Evolutionary conservation across 2,888 invertebrate genomes (phyloP).

Genomic region (Xestia sexstrigata): DNA sequence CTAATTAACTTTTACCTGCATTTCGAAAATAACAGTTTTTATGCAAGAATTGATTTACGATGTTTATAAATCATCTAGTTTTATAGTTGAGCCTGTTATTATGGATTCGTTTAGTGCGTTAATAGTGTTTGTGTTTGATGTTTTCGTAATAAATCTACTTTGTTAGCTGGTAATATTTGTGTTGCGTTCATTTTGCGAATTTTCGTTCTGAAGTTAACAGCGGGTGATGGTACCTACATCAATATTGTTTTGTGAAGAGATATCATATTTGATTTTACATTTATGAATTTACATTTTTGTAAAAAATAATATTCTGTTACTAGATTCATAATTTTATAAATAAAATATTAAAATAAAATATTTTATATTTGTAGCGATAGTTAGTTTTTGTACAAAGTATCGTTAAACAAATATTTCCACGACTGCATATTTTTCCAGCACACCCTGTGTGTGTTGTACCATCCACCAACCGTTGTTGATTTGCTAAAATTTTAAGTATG

Average conservation of each 20-base stretch:
- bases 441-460: neutral
- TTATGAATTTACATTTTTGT: neutral
- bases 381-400: neutral
- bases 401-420: neutral
- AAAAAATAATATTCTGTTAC: neutral
- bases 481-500: neutral
- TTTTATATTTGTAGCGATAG: too few species aligned
- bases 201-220: conserved; percentile 13
- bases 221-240: neutral
- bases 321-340: neutral
- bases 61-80: conserved; percentile 39
- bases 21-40: conserved; percentile 55
- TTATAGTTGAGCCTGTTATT: conserved; percentile 20
- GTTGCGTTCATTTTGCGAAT: conserved; percentile 3
- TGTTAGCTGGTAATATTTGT: conserved; percentile 23
- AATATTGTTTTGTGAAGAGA: neutral
- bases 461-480: neutral
- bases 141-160: conserved; percentile 32
- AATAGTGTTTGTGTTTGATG: conserved; percentile 36
- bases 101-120: conserved; percentile 14
- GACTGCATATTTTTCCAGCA: neutral
- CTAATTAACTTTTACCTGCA: conserved; percentile 73
- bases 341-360: too few species aligned
- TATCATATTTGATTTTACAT: neutral
- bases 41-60: conserved; percentile 30